Evolutionary conservation across 2,113 vertebrate species (phyloP), one percentile per base, ranked within the genome.

Genomic region (Chloebia gouldiae): DNA sequence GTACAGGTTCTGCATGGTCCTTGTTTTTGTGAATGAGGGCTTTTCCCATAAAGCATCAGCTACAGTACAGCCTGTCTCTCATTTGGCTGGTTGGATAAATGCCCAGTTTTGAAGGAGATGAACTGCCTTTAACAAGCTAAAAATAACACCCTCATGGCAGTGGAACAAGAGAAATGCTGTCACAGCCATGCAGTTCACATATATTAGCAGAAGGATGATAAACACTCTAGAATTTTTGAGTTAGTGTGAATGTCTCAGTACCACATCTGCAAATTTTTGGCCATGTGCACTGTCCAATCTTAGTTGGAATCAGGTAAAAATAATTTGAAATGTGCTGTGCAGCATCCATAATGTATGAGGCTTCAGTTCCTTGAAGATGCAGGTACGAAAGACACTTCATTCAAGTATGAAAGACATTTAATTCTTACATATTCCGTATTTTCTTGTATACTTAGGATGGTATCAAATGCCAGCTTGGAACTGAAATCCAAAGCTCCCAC

Each of bases 31-130:
- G 96, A 97, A 96, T 97, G 94, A 91, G 65, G 73, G 70, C 76
- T 97, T 95, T 95, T 97, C 93, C 91, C 95, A 85, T 87, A 95
- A 90, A 77, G 90, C 85, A 95, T 83, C 75, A 96, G 94, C 96
- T 95, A 90, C 42, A 86, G 94, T 93, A 88, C 96, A 95, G 95
- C 87, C 80, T 97, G 93, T 85, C 94, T 97, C 95, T 98, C 80
- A 81, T 97, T 97, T 76, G 87, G 92, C 93, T 97, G 93, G 90
- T 96, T 96, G 92, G 93, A 97, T 94, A 97, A 95, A 91, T 97
- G 97, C 95, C 96, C 94, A 39, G 93, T 94, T 97, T 95, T 96
- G 94, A 96, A 97, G 97, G 92, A 97, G 97, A 97, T 85, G 57
- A 96, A 88, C 93, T 94, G 95, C 93, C 93, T 96, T 96, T 92